Evolutionary conservation across 2,888 invertebrate species (phyloP).

Genomic region (Acanthococcus lagerstroemiae): DNA sequence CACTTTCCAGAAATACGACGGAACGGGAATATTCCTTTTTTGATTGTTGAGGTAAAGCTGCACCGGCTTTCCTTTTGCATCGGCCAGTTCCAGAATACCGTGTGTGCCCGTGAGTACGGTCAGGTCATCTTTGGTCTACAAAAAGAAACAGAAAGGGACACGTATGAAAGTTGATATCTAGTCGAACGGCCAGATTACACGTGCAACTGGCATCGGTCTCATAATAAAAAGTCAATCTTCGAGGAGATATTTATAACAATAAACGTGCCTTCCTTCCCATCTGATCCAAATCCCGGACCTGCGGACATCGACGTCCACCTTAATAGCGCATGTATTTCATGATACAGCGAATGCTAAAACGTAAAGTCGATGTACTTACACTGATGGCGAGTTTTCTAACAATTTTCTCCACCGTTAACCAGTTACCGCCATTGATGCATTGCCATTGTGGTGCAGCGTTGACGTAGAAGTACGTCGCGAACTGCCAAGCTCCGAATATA

Average conservation of each 20-base stretch:
- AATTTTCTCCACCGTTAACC: slow-evolving; percentile 45
- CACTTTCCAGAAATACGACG: slow-evolving; percentile 46
- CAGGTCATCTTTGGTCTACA: slow-evolving; percentile 36
- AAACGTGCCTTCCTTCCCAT: too few relatives aligned
- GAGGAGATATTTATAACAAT: too few relatives aligned
- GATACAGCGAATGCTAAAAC: too few relatives aligned
- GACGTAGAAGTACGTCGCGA: slow-evolving; percentile 46
- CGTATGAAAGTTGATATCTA: not conserved
- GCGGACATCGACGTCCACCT: too few relatives aligned
- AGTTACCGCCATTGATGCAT: slow-evolving; percentile 46
- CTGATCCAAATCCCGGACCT: too few relatives aligned
- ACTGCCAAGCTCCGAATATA: slow-evolving; percentile 44
- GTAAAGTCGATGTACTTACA: slow-evolving; percentile 37
- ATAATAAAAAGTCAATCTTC: too few relatives aligned
- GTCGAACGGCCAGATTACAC: too few relatives aligned
- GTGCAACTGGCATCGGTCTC: too few relatives aligned
- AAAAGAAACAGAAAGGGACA: not conserved
- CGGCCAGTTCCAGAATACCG: slow-evolving; percentile 41
- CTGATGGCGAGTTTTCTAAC: slow-evolving; percentile 42
- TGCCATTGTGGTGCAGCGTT: slow-evolving; percentile 48
- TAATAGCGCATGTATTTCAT: too few relatives aligned
- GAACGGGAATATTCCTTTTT: slow-evolving; percentile 42
- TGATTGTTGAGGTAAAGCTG: slow-evolving; percentile 42
- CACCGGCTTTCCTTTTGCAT: slow-evolving; percentile 35
- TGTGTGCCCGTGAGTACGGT: slow-evolving; percentile 44